phyloP scores from a whole-genome alignment of 2,113 vertebrate species.

The Amphiprion percula region DNA sequence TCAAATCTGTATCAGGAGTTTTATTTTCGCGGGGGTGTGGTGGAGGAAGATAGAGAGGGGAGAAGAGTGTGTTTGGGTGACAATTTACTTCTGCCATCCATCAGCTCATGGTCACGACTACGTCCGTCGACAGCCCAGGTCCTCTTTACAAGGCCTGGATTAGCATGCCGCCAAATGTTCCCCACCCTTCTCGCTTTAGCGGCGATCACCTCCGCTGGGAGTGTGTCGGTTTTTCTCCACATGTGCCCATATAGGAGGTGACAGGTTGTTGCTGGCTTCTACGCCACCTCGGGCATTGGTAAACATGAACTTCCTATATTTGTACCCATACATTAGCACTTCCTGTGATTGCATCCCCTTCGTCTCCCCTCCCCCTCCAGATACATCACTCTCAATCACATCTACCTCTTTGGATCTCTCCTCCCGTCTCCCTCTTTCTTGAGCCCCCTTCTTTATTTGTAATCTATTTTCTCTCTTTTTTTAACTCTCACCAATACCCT shows the following conservation, averaged over 20 bases:
- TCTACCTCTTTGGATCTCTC: constrained; percentile 33
- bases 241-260: constrained; percentile 8
- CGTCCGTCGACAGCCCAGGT: constrained; percentile 36
- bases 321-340: constrained; percentile 50
- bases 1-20: constrained; percentile 43
- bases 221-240: background rate
- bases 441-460: constrained; percentile 55
- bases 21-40: constrained; percentile 1
- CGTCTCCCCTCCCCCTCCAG: constrained; percentile 10
- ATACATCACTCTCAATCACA: constrained; percentile 58
- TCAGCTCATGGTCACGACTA: constrained; percentile 61
- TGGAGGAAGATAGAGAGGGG: background rate
- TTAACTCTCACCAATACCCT: constrained; percentile 20
- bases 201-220: background rate
- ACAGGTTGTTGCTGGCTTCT: constrained; percentile 10
- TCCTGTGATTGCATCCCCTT: constrained; percentile 51
- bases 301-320: constrained; percentile 47
- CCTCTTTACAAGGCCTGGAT: constrained; percentile 46
- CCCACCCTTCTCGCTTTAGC: constrained; percentile 4
- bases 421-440: constrained; percentile 18
- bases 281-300: constrained; percentile 20
- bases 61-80: constrained; percentile 6
- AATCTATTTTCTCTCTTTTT: constrained; percentile 66
- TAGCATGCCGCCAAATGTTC: constrained; percentile 32
- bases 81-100: constrained; percentile 36